These are phyloP conservation scores for Hypercompe scribonia DNA, from an alignment of 2,888 invertebrate species.

Conservation along the genomic window DNA sequence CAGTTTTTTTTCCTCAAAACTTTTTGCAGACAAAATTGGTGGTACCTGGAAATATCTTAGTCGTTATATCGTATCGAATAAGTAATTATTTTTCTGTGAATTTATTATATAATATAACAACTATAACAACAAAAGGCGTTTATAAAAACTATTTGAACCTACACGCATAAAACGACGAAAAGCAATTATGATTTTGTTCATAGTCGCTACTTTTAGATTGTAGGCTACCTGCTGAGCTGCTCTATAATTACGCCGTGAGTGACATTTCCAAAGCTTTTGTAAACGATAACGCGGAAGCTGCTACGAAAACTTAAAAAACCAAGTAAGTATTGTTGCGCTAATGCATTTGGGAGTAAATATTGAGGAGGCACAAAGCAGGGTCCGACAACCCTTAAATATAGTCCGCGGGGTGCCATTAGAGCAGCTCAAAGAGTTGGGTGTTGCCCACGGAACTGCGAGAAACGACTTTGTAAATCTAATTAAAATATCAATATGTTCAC, in stretches of 20 bases:
- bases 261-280: conserved; percentile 83
- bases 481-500: conserved; percentile 86
- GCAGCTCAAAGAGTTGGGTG: conserved; percentile 84
- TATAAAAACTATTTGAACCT: conserved; percentile 65
- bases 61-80: conserved; percentile 43
- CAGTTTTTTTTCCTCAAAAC: background rate
- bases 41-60: conserved; percentile 26
- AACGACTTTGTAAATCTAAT: conserved; percentile 86
- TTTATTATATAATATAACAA: too few relatives aligned
- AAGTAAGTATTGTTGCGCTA: conserved; percentile 84
- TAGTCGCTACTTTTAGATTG: conserved; percentile 67
- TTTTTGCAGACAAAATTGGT: conserved; percentile 9
- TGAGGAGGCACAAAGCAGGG: conserved; percentile 82
- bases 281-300: conserved; percentile 87
- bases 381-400: conserved; percentile 83
- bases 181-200: conserved; percentile 77
- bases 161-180: conserved; percentile 66
- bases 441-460: conserved; percentile 73
- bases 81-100: conserved; percentile 57
- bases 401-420: conserved; percentile 85
- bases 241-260: conserved; percentile 83
- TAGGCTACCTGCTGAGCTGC: conserved; percentile 81
- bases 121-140: conserved; percentile 64
- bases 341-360: conserved; percentile 87
- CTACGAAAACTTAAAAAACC: conserved; percentile 84